These are phyloP conservation scores for Caenorhabditis remanei DNA, from an alignment of 1,140 invertebrate genomes.

Conservation along the genomic window DNA sequence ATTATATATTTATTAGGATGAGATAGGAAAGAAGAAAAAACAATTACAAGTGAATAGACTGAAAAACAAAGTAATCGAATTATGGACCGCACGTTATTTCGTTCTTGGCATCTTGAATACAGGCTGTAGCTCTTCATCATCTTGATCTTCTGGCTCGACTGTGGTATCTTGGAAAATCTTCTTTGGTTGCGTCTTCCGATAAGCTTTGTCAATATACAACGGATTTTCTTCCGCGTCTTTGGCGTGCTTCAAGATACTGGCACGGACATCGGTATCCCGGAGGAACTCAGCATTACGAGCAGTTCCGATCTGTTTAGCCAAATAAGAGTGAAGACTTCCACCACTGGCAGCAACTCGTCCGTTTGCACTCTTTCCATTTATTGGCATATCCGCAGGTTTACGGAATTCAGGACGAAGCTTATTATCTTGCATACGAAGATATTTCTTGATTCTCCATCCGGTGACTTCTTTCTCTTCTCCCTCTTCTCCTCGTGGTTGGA, in stretches of 20 bases:
- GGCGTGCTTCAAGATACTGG: constrained; percentile 95
- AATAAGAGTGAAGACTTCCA: constrained; percentile 94
- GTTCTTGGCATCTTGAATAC: constrained; percentile 77
- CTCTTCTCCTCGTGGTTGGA: constrained; percentile 81
- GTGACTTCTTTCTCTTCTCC: constrained; percentile 85
- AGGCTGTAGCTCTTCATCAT: constrained; percentile 76
- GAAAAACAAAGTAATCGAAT: background rate
- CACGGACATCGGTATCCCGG: constrained; percentile 94
- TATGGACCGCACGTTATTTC: background rate
- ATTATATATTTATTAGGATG: constrained; percentile 1
- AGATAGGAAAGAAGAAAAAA: background rate
- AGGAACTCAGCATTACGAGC: constrained; percentile 88
- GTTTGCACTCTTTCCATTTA: constrained; percentile 83
- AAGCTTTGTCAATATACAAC: constrained; percentile 93
- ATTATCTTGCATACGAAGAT: constrained; percentile 86
- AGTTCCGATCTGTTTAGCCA: constrained; percentile 92
- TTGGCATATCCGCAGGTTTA: constrained; percentile 91
- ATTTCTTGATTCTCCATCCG: constrained; percentile 89
- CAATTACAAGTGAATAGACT: background rate
- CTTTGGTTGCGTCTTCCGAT: constrained; percentile 82
- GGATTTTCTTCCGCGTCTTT: constrained; percentile 97
- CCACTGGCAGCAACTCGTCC: constrained; percentile 88
- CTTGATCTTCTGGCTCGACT: constrained; percentile 62
- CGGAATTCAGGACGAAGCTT: constrained; percentile 91
- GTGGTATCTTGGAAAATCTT: constrained; percentile 76